These are phyloP conservation scores for Urophycis tenuis DNA, from an alignment of 2,797 vertebrate species.

Conservation along the genomic window DNA sequence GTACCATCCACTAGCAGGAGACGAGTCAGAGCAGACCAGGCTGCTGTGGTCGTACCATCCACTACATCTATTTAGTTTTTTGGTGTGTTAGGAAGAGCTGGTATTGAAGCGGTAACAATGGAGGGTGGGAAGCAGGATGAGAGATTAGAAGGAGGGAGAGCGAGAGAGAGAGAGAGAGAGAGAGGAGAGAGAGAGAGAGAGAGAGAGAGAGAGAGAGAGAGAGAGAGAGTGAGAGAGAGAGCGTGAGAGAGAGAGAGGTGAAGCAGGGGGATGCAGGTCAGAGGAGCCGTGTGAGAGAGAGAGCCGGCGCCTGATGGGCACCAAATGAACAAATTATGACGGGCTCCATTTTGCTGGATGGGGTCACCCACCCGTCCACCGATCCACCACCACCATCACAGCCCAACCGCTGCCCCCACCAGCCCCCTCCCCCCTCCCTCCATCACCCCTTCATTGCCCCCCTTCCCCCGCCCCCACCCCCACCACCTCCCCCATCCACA, in stretches of 20 bases:
- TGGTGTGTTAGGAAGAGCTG: conserved; percentile 12
- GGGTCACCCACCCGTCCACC: conserved; percentile 81
- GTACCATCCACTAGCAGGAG: too few relatives aligned
- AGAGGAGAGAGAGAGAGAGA: too few relatives aligned
- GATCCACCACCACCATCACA: neutral
- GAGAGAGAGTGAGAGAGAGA: too few relatives aligned
- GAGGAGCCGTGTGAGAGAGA: conserved; percentile 91
- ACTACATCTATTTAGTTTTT: neutral
- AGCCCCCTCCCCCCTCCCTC: conserved; percentile 97
- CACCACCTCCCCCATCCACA: conserved; percentile 93
- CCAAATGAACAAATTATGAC: conserved; percentile 99
- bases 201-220: too few relatives aligned
- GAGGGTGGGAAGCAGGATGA: conserved; percentile 44
- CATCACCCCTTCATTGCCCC: conserved; percentile 99
- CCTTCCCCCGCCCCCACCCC: conserved; percentile 84
- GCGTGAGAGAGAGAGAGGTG: conserved; percentile 78
- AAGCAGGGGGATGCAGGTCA: conserved; percentile 67
- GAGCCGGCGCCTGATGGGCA: conserved; percentile 99
- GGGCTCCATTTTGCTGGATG: conserved; percentile 99
- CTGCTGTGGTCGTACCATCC: too few relatives aligned
- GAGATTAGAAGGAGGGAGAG: conserved; percentile 12
- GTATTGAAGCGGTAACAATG: conserved; percentile 34
- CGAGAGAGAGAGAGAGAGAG: neutral
- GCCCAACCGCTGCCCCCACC: conserved; percentile 88
- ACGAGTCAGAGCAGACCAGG: too few relatives aligned